Evolutionary conservation across 2,888 invertebrate genomes (phyloP), one percentile per base, ranked within the genome.

Genomic region (Selenia dentaria): DNA sequence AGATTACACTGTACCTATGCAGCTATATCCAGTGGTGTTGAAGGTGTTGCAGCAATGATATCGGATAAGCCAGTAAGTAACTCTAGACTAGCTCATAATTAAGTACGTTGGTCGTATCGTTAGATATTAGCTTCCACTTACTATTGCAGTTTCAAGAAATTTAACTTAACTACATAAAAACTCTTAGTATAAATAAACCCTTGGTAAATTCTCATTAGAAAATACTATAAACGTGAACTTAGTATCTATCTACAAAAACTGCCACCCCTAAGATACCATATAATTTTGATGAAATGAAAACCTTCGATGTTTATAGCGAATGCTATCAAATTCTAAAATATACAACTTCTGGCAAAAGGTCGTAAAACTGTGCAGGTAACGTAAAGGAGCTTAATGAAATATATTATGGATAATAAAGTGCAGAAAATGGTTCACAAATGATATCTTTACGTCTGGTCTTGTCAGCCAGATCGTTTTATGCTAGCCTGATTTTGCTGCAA

Each of bases 391-490:
- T 45, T 43, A 45, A 53, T 65, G 64, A 70, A 68, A 66, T 70
- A 73, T 62, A 57, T 6, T 31, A 18, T 59, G 54, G 28, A 66
- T 61, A 61, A 64, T 69, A 77, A 76, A 78, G 13, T 70, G 61
- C 53, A 63, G 60, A 59, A 60, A 74, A 75, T 63, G 59, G 67
- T 70, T 67, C 55, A 54, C 60, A 67, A 74, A 67, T 67, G 55
- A 68, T 66, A 74, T 72, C 62, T 73, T 70, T 67, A 67, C 65
- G 67, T 68, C 62, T 62, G 54, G 69, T 74, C 72, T 75, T 70
- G 74, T 79, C 74, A 74, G 59, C 54, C 50, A 43, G 43, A 31
- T 51, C 46, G 48, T 73, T 77, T 79, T 74, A 76, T 74, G 62
- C n/a, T n/a, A n/a, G n/a, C n/a, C n/a, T 70, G 31, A 47, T 66